Evolutionary conservation across 2,888 invertebrate species (phyloP), one percentile per base, ranked within the genome.

Genomic region (Hirtodrosophila duncani): DNA sequence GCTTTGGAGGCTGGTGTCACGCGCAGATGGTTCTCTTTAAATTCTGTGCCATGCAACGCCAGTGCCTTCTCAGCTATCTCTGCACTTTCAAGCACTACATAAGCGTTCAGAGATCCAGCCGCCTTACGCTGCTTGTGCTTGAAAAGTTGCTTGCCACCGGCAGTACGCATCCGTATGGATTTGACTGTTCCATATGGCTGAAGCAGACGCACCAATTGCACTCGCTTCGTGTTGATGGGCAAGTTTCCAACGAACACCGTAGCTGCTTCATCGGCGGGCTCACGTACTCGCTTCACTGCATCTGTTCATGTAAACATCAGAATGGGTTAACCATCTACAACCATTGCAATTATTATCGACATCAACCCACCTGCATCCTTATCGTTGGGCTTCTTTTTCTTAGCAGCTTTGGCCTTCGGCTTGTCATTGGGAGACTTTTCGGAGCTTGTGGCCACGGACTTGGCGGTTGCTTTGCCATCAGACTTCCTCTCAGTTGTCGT

Each of bases 241-340:
- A 87, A 48, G 59, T 87, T 87, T 0, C 87, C 87, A 16, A 87
- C 79, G 52, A 87, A 87, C 1, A 87, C 52, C 0, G 87, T 87
- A 8, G 72, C 62, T 5, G 69, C 78, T 16, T 80, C 75, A 6
- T 51, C 44, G 1, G 48, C 67, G 1, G 81, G 72, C 50, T 75
- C 56, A 3, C 70, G 56, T 27, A 36, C 52, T 3, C 60, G 11
- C 8, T 59, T 72, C 0, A 55, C 52, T 7, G 31, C 39, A 26
- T 46, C 79, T 74, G 36, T 31, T 8, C 6, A n/a, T n/a, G n/a
- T n/a, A n/a, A 10, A 5, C 31, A 29, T 31, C 8, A 26, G 3
- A 16, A 41, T 5, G 42, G n/a, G n/a, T n/a, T n/a, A n/a, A n/a
- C n/a, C n/a, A 44, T 45, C 6, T 16, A 6, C 26, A n/a, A 2